phyloP scores from a whole-genome alignment of 2,113 vertebrate species.

The Ammodytes dubius region DNA sequence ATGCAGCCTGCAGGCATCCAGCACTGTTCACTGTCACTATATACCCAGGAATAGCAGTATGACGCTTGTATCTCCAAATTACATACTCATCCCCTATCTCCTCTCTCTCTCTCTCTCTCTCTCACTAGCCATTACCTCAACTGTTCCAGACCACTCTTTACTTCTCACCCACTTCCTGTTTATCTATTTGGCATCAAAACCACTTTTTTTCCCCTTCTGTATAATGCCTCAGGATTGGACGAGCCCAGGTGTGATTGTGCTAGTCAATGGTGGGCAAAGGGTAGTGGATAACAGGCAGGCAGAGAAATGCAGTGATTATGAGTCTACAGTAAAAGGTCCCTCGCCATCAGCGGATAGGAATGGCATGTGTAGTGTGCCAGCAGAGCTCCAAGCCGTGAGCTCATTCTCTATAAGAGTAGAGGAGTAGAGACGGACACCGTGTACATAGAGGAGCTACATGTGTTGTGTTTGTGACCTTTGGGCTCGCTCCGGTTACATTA shows the following conservation, averaged over 20 bases:
- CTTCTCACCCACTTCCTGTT: slow-evolving; percentile 26
- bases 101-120: slow-evolving; percentile 41
- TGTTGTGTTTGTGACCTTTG: slow-evolving; percentile 69
- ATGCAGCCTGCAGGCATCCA: slow-evolving; percentile 30
- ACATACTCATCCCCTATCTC: slow-evolving; percentile 51
- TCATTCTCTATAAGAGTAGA: slow-evolving; percentile 61
- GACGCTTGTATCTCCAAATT: slow-evolving; percentile 54
- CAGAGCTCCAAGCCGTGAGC: slow-evolving; percentile 49
- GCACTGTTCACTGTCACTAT: slow-evolving; percentile 35
- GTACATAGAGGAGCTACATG: slow-evolving; percentile 20
- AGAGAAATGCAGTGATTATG: slow-evolving; percentile 49
- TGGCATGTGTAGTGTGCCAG: slow-evolving; percentile 59
- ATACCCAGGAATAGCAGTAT: slow-evolving; percentile 57
- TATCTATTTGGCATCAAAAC: slow-evolving; percentile 29
- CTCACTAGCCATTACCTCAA: slow-evolving; percentile 56
- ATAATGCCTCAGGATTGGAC: slow-evolving; percentile 32
- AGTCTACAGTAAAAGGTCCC: slow-evolving; percentile 41
- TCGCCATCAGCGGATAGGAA: slow-evolving; percentile 69
- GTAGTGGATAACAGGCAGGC: slow-evolving; percentile 59
- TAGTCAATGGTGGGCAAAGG: slow-evolving; percentile 31
- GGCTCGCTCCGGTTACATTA: slow-evolving; percentile 49
- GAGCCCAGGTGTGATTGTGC: slow-evolving; percentile 47
- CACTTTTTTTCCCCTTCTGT: background rate
- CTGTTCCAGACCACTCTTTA: slow-evolving; percentile 33
- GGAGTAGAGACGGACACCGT: slow-evolving; percentile 28